phyloP scores from a whole-genome alignment of 2,113 vertebrate genomes.

The Notarius quadriscutis region DNA sequence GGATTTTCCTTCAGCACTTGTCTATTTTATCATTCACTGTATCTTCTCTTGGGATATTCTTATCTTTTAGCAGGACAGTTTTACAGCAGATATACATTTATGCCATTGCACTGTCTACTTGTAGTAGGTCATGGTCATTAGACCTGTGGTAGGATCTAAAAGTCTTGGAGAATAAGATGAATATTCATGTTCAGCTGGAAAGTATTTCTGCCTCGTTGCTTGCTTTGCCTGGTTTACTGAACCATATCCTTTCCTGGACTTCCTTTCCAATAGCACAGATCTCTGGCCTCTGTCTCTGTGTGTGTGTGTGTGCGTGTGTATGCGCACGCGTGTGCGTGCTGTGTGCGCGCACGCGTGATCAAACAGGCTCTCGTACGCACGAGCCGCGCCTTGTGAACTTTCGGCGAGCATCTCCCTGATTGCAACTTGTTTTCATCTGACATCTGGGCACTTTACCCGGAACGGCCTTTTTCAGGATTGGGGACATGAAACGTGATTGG shows the following conservation, averaged over 20 bases:
- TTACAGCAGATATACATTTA: not conserved
- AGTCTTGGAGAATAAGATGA: not conserved
- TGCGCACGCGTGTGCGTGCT: not conserved
- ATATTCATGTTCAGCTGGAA: not conserved
- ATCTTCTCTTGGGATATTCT: not conserved
- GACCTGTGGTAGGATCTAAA: not conserved
- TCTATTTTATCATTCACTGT: not conserved
- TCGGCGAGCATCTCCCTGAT: constrained; percentile 1
- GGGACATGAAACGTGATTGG: not conserved
- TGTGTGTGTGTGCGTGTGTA: not conserved
- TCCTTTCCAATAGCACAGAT: not conserved
- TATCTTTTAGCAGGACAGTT: not conserved
- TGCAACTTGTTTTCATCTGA: constrained; percentile 8
- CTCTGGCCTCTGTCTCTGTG: not conserved
- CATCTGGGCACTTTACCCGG: not conserved
- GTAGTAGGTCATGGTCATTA: not conserved
- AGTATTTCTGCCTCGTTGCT: not conserved
- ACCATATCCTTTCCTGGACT: not conserved
- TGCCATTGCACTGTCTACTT: not conserved
- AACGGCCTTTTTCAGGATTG: not conserved
- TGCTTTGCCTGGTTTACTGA: not conserved
- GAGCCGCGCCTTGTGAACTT: constrained; percentile 27
- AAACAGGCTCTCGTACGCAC: constrained; percentile 10
- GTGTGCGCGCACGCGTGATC: not conserved
- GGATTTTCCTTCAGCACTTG: not conserved